Conservation (phyloP, 2,888 invertebrate genomes). For the Mylabris sibirica region DNA sequence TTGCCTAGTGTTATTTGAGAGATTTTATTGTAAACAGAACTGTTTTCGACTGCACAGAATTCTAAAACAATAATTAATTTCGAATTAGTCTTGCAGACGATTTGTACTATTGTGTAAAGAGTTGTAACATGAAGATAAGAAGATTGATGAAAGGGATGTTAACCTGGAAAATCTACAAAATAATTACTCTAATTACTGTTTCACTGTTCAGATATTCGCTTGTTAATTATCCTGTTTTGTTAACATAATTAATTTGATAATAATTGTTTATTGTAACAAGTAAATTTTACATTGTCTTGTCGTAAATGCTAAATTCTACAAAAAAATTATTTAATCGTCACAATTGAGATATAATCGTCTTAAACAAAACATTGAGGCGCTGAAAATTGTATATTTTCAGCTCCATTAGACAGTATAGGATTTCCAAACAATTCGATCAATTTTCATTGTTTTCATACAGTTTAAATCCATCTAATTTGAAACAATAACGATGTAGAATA, state of each 20-base stretch:
- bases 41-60: neutral
- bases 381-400: neutral
- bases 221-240: neutral
- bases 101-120: neutral
- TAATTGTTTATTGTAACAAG: neutral
- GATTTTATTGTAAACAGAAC: no score
- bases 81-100: neutral
- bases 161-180: neutral
- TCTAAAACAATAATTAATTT: neutral
- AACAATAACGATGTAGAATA: neutral
- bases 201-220: constrained; percentile 19
- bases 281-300: neutral
- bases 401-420: neutral
- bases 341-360: neutral
- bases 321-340: neutral
- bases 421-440: neutral
- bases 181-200: constrained; percentile 6
- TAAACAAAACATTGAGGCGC: neutral
- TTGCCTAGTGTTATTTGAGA: no score
- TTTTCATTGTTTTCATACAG: neutral
- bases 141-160: neutral
- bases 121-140: neutral
- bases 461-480: neutral
- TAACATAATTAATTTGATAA: neutral
- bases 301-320: neutral